Evolutionary conservation across 2,888 invertebrate genomes (phyloP).

Genomic region (Linyphia triangularis): DNA sequence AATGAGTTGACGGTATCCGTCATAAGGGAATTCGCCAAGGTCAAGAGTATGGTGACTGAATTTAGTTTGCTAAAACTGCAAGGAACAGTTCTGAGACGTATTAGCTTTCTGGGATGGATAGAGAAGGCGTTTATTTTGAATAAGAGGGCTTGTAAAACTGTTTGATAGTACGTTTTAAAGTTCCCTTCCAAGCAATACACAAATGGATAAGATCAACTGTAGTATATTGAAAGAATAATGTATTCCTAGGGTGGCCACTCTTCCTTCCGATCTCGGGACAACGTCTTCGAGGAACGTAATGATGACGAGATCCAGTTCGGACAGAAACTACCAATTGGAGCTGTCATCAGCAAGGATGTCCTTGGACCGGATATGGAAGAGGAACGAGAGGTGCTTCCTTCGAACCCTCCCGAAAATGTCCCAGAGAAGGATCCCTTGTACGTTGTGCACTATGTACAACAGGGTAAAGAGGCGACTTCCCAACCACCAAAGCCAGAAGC

Average conservation of each 20-base stretch:
- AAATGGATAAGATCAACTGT: not conserved
- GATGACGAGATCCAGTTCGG: slow-evolving; percentile 47
- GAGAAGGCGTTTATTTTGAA: too few relatives aligned
- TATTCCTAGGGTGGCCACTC: slow-evolving; percentile 15
- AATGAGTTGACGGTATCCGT: too few relatives aligned
- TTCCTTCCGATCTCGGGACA: not conserved
- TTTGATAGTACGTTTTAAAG: too few relatives aligned
- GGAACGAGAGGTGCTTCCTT: slow-evolving; percentile 21
- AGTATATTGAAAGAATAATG: not conserved
- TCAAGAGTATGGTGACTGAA: too few relatives aligned
- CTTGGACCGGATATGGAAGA: slow-evolving; percentile 44
- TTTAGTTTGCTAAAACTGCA: too few relatives aligned
- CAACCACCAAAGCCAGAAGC: not conserved
- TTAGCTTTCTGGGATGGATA: too few relatives aligned
- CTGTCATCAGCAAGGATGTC: slow-evolving; percentile 50
- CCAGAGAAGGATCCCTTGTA: slow-evolving; percentile 53
- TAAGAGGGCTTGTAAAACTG: too few relatives aligned
- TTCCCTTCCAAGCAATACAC: not conserved
- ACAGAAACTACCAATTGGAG: slow-evolving; percentile 65
- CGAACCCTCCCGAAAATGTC: not conserved
- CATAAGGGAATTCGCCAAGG: too few relatives aligned
- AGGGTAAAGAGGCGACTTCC: slow-evolving; percentile 27
- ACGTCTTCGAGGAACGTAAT: slow-evolving; percentile 57
- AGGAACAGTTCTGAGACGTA: too few relatives aligned
- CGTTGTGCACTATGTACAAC: slow-evolving; percentile 70